Evolutionary conservation across 1,140 invertebrate species (phyloP).

Genomic region (Onthophagus taurus): DNA sequence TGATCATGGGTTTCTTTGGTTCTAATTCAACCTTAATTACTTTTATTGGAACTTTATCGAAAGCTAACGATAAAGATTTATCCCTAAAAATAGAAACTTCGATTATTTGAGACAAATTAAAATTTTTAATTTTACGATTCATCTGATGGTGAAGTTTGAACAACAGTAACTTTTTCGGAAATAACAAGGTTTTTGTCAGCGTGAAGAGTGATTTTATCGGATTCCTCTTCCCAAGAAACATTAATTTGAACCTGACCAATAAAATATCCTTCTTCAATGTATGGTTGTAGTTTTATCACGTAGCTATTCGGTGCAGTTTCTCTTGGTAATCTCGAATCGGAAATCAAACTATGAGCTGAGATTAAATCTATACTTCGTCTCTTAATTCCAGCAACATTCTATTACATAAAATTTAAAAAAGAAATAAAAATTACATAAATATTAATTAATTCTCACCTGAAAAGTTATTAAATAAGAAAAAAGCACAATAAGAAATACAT

Average conservation of each 20-base stretch:
- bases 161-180: constrained; percentile 28
- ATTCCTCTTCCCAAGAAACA: constrained; percentile 45
- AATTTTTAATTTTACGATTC: constrained; percentile 33
- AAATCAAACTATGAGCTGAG: constrained; percentile 45
- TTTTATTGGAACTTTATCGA: constrained; percentile 18
- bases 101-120: background rate
- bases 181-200: constrained; percentile 51
- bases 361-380: constrained; percentile 51
- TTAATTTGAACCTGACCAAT: constrained; percentile 52
- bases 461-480: too few species aligned
- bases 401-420: too few species aligned
- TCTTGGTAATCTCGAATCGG: constrained; percentile 46
- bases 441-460: too few species aligned
- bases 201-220: constrained; percentile 51
- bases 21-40: constrained; percentile 33
- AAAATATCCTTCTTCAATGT: constrained; percentile 46
- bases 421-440: too few species aligned
- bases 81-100: constrained; percentile 9
- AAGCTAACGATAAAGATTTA: constrained; percentile 18
- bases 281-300: constrained; percentile 50
- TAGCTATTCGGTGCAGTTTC: constrained; percentile 51
- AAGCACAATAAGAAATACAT: too few species aligned
- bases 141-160: constrained; percentile 28
- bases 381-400: too few species aligned
- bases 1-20: constrained; percentile 44